Evolutionary conservation across 2,888 invertebrate species (phyloP), one percentile per base, ranked within the genome.

Genomic region (Epistrophe eligans): DNA sequence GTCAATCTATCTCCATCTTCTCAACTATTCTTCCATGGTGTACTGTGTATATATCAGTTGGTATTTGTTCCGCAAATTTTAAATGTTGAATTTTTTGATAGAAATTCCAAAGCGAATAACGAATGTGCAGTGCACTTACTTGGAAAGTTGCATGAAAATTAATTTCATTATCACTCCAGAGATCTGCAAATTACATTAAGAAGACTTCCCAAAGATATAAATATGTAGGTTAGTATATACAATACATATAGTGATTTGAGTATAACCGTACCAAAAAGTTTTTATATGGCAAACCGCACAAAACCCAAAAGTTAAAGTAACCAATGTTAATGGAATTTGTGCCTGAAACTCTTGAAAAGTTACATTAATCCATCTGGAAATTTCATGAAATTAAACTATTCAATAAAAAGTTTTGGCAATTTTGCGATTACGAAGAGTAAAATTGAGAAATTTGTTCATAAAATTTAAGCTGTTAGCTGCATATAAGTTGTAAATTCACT

Each of bases 341-440:
- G 2, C 43, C 38, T 24, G 15, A 9, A 62, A 62, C 5, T 38
- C 24, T 62, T 11, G 58, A 38, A 62, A 43, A 9, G 4, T 62
- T 24, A 3, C 24, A 64, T n/a, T 64, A 17, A 64, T 32, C 45
- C 45, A 64, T 45, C 45, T 64, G 45, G 28, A 64, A 64, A 45
- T 64, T 58, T 64, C 64, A 64, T 45, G 11, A 43, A 45, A 64
- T 64, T 64, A 64, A 64, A 28, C 45, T 19, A 45, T 64, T 64
- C 32, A 11, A 45, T 28, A 40, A 45, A 64, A 64, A 64, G 64
- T 64, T 64, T 45, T 9, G 15, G 28, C 40, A 64, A 64, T 64
- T 32, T 64, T 45, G 32, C n/a, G 45, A 64, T 64, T 64, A 64
- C 28, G 28, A 6, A 28, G 40, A 64, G 8, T 15, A n/a, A 64